These are phyloP conservation scores for Vidua macroura DNA, from an alignment of 2,113 vertebrate species.

Conservation along the genomic window DNA sequence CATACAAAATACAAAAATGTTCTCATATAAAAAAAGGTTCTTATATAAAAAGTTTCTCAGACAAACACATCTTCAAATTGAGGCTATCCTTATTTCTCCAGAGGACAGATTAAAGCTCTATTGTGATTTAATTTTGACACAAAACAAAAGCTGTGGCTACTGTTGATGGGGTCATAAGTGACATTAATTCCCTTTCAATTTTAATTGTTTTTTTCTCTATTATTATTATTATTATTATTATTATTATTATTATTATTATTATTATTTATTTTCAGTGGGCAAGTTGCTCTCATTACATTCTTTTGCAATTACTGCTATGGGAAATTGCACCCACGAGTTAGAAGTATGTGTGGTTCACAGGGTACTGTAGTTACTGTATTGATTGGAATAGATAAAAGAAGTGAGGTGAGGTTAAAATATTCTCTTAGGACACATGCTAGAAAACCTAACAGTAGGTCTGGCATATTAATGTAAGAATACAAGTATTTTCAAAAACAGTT, in stretches of 20 bases:
- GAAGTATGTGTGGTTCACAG: background rate
- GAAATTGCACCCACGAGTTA: background rate
- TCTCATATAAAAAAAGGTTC: background rate
- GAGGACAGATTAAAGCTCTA: background rate
- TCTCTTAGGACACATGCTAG: background rate
- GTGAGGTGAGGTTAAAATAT: background rate
- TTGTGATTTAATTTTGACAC: background rate
- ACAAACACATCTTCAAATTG: background rate
- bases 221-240: too few species aligned
- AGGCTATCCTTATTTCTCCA: background rate
- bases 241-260: too few species aligned
- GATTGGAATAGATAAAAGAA: background rate
- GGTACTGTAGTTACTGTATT: fast-evolving
- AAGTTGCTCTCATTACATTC: background rate
- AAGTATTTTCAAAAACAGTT: background rate
- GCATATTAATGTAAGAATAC: background rate
- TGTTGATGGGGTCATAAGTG: background rate
- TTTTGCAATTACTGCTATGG: background rate
- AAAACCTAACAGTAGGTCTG: background rate
- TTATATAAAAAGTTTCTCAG: background rate
- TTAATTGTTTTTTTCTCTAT: too few species aligned
- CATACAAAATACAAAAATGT: background rate
- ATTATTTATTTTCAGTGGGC: background rate
- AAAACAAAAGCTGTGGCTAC: background rate
- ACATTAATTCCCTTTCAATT: background rate